Conservation (phyloP, 2,797 vertebrate genomes). For the Limnodromus scolopaceus region DNA sequence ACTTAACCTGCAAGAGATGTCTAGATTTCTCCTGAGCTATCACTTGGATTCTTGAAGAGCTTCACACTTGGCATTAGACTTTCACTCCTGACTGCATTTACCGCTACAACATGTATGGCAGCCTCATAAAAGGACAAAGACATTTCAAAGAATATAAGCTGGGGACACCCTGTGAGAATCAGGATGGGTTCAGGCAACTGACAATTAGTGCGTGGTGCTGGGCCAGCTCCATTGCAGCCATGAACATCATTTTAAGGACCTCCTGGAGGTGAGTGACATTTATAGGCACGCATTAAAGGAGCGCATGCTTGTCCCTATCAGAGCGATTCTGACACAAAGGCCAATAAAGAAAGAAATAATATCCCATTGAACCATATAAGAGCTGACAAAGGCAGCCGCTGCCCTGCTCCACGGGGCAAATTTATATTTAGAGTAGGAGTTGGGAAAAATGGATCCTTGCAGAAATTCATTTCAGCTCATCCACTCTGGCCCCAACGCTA, state of each 20-base stretch:
- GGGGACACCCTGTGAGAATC: neutral
- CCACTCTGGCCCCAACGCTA: fast-evolving
- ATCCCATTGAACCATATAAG: neutral
- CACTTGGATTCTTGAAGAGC: neutral
- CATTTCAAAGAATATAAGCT: neutral
- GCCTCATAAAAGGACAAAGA: neutral
- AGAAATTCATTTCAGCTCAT: neutral
- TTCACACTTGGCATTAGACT: neutral
- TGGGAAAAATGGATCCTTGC: neutral
- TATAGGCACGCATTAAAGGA: neutral
- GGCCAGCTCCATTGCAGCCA: neutral
- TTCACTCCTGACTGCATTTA: fast-evolving
- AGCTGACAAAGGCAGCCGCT: conserved; percentile 18
- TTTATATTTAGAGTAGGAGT: neutral
- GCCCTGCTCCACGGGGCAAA: neutral
- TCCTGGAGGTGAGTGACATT: neutral
- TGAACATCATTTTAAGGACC: neutral
- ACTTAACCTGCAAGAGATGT: too few relatives aligned
- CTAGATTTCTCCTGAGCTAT: neutral
- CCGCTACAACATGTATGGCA: fast-evolving
- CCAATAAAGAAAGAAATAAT: neutral
- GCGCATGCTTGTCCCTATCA: neutral
- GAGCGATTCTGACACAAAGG: neutral
- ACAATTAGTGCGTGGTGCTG: neutral
- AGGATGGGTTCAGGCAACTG: neutral